Evolutionary conservation across 2,113 vertebrate species (phyloP).

Genomic region (Tachuris rubrigastra): DNA sequence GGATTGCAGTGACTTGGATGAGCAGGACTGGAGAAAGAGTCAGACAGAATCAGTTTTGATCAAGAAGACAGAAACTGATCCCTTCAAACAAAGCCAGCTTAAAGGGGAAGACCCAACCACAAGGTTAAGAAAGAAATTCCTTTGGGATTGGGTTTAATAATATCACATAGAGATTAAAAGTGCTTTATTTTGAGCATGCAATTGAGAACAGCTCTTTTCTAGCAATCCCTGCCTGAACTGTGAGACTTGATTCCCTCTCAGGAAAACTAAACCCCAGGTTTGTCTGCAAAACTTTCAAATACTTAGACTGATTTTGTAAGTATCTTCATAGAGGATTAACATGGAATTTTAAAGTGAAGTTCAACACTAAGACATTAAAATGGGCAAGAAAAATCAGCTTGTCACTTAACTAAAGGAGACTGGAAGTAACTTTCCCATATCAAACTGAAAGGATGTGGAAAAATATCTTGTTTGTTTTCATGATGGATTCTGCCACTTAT

Average conservation of each 20-base stretch:
- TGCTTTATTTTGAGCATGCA: neutral
- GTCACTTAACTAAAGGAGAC: neutral
- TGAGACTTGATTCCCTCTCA: neutral
- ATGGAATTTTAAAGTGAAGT: neutral
- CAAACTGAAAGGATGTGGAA: neutral
- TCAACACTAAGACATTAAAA: fast-evolving
- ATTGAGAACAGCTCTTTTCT: neutral
- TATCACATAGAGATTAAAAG: neutral
- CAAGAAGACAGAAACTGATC: neutral
- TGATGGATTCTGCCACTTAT: neutral
- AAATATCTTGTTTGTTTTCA: neutral
- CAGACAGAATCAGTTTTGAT: neutral
- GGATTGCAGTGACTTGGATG: neutral
- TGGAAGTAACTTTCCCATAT: neutral
- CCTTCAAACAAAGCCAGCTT: neutral
- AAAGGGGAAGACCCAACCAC: fast-evolving
- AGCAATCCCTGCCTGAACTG: neutral
- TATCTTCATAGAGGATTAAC: neutral
- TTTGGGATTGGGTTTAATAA: neutral
- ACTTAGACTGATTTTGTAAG: neutral
- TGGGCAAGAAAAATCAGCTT: neutral
- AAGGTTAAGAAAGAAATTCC: neutral
- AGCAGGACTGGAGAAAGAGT: neutral
- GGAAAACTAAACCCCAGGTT: neutral
- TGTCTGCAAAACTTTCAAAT: neutral